Evolutionary conservation across 2,797 vertebrate species (phyloP).

Genomic region (Scleropages formosus): DNA sequence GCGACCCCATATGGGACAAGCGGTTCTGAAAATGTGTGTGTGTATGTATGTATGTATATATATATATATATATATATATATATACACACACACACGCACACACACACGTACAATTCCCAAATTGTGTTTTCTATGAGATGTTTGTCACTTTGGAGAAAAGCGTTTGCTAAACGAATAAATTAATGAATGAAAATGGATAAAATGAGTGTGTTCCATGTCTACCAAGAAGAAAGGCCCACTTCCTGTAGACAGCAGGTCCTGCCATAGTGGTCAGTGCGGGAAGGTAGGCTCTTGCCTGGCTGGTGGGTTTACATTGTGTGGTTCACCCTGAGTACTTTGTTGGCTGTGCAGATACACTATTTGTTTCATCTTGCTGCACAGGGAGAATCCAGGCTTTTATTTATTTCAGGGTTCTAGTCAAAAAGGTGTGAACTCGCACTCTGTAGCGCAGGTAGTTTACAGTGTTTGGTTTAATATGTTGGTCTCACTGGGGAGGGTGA

Average conservation of each 20-base stretch:
- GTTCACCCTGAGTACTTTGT: background rate
- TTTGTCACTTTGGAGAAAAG: too few species aligned
- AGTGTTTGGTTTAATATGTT: background rate
- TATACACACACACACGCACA: too few species aligned
- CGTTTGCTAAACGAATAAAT: too few species aligned
- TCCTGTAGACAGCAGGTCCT: background rate
- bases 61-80: too few species aligned
- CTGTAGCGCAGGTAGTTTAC: background rate
- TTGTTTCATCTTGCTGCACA: background rate
- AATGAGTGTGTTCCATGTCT: background rate
- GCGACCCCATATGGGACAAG: too few species aligned
- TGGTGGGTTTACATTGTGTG: background rate
- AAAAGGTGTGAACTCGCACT: background rate
- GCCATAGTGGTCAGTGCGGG: background rate
- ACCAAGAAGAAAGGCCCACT: background rate
- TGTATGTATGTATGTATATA: too few species aligned
- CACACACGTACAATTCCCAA: too few species aligned
- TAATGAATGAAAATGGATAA: too few species aligned
- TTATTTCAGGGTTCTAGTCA: background rate
- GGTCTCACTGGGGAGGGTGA: background rate
- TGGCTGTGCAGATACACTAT: background rate
- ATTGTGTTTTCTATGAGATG: too few species aligned
- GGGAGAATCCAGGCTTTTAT: background rate
- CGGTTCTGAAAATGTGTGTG: too few species aligned
- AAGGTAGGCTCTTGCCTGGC: too few species aligned